Conservation (phyloP, 2,113 vertebrate genomes). For the Callopanchax toddi region DNA sequence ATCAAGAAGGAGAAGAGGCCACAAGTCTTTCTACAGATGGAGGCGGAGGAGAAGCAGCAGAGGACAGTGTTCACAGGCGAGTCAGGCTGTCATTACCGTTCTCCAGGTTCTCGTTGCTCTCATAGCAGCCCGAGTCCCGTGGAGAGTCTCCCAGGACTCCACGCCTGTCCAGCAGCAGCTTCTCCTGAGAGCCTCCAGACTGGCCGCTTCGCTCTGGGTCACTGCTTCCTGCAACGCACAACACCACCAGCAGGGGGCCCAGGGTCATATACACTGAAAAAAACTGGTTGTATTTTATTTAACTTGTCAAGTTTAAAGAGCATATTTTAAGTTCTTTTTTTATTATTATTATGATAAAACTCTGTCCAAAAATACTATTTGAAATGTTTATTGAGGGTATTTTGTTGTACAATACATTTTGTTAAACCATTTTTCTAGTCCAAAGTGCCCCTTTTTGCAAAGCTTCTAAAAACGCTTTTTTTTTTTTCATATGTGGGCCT, state of each 20-base stretch:
- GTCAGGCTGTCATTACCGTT: slow-evolving; percentile 84
- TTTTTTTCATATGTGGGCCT: too few species aligned
- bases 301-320: too few species aligned
- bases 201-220: slow-evolving; percentile 80
- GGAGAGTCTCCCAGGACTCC: slow-evolving; percentile 85
- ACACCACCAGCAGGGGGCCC: slow-evolving; percentile 34
- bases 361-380: too few species aligned
- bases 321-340: too few species aligned
- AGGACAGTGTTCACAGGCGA: slow-evolving; percentile 55
- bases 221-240: slow-evolving; percentile 86
- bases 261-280: too few species aligned
- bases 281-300: too few species aligned
- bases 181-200: slow-evolving; percentile 88
- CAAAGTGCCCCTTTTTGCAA: too few species aligned
- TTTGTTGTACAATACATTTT: too few species aligned
- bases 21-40: slow-evolving; percentile 39
- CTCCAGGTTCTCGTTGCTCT: slow-evolving; percentile 94
- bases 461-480: too few species aligned
- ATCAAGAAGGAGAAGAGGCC: slow-evolving; percentile 22
- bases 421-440: too few species aligned
- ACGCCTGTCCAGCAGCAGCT: slow-evolving; percentile 84
- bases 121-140: slow-evolving; percentile 96
- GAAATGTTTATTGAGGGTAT: too few species aligned
- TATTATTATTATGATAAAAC: too few species aligned
- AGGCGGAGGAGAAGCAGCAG: slow-evolving; percentile 40